These are phyloP conservation scores for roundworm (Caenorhabditis elegans) DNA, from an alignment of 1,140 invertebrate genomes.

Conservation along the genomic window WBcel235 BX284602.5:6910001-6910500, in stretches of 20 bases:
- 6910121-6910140: neutral
- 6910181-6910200: too few relatives aligned
- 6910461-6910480: too few relatives aligned
- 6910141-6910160: slow-evolving; percentile 11
- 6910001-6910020: neutral
- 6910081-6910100: neutral
- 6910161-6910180: too few relatives aligned
- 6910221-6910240: neutral
- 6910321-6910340: slow-evolving; percentile 16
- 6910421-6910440: slow-evolving; percentile 43
- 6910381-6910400: slow-evolving; percentile 34
- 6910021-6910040: neutral
- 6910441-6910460: slow-evolving; percentile 46
- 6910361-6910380: slow-evolving; percentile 22
- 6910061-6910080: neutral
- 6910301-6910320: too few relatives aligned
- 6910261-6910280: neutral
- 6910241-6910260: neutral
- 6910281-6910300: neutral
- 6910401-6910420: slow-evolving; percentile 38
- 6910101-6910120: neutral
- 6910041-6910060: neutral
- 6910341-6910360: slow-evolving; percentile 32
- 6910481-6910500: too few relatives aligned
- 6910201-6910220: neutral